Conservation (phyloP, 2,113 vertebrate species). For the Mobula hypostoma region DNA sequence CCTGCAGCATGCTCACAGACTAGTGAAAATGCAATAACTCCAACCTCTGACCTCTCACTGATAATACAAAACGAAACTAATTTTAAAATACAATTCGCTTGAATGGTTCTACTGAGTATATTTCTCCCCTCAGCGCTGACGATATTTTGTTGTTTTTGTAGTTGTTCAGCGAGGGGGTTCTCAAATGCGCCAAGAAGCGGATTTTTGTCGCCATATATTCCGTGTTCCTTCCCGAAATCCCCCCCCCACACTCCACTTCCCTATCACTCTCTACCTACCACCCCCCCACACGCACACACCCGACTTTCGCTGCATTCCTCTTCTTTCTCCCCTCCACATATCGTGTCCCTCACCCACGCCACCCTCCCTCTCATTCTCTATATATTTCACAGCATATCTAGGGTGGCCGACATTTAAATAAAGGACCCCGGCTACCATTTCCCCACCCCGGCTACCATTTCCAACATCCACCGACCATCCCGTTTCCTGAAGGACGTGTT, state of each 20-base stretch:
- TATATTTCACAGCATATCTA: not conserved
- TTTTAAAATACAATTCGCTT: not conserved
- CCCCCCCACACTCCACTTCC: too few species aligned
- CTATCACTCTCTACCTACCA: too few species aligned
- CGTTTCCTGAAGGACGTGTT: not conserved
- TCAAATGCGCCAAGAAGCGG: not conserved
- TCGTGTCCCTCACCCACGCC: not conserved
- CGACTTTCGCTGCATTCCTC: not conserved
- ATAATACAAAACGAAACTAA: slow-evolving; percentile 23
- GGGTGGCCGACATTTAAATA: not conserved
- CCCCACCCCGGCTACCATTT: not conserved
- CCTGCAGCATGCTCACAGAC: not conserved
- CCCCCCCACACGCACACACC: too few species aligned
- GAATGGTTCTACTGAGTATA: not conserved
- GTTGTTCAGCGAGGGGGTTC: not conserved
- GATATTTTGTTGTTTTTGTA: not conserved
- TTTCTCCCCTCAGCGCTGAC: not conserved
- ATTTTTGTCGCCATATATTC: not conserved
- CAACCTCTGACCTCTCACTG: slow-evolving; percentile 19
- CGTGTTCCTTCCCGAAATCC: not conserved
- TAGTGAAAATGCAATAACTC: slow-evolving; percentile 17
- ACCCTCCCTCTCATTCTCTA: not conserved
- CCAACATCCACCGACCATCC: not conserved
- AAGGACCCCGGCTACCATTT: not conserved
- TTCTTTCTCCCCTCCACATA: not conserved